Base-by-base conservation (phyloP, 2,797 vertebrate genomes). In the Melopsittacus undulatus region DNA sequence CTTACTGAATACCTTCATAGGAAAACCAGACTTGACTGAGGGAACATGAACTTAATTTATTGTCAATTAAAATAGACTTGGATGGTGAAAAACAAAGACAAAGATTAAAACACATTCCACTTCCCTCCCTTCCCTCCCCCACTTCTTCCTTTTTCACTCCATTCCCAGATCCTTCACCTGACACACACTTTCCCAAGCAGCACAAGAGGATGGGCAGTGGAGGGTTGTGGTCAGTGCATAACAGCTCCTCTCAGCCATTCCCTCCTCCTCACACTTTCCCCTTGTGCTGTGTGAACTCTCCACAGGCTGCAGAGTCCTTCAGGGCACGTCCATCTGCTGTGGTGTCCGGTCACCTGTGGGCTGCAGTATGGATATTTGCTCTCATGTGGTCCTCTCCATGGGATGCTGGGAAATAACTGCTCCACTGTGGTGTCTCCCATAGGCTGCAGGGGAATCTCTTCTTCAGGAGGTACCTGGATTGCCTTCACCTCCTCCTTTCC, bases 261-360 rank as follows among this genome's bases (percentile, higher is more conserved):
- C 22, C n/a, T 24, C 56, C 22, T 57, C 56, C 22, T 57, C 22
- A 57, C n/a, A 24, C 14, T 24, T 57, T 34, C 14, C 22, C 30
- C 56, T 24, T 2, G 2, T 56, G 22, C 22, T 57, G 14, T 34
- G 22, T 57, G 56, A 57, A 22, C 22, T 24, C 14, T 24, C n/a
- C 56, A 34, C 56, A 57, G 56, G n/a, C 56, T 57, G 56, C n/a
- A 32, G 26, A 3, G 18, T 77, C 34, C n/a, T 54, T 48, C 66
- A 43, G 29, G 34, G 16, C 6, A 61, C 0, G 2, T 54, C 49
- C 6, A 21, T 5, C 45, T 52, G 38, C 30, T 3, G 4, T 24
- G 23, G 27, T 43, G 22, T 36, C 16, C 9, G 9, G 15, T 87
- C 30, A 24, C 75, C 26, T 20, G n/a, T 34, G 56, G 10, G 56